Evolutionary conservation across 2,797 vertebrate species (phyloP).

Genomic region (Loris lydekkerianus): DNA sequence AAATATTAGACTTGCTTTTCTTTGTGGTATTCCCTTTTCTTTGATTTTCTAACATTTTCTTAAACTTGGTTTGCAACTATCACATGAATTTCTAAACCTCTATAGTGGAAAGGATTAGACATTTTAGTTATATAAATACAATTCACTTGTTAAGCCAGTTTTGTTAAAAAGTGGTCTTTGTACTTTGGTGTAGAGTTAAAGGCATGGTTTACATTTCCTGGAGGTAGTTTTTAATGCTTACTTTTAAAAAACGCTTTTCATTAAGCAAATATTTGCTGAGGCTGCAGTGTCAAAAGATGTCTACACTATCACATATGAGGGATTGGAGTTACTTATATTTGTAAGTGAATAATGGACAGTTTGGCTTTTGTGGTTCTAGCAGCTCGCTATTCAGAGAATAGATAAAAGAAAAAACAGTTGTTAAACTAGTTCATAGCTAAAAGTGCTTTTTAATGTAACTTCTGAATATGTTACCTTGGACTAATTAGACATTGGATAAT

Average conservation of each 20-base stretch:
- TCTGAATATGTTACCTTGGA: background rate
- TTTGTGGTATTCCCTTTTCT: slow-evolving; percentile 13
- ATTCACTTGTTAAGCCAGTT: slow-evolving; percentile 41
- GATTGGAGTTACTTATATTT: slow-evolving; percentile 55
- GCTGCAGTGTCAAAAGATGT: background rate
- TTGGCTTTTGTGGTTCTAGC: slow-evolving; percentile 47
- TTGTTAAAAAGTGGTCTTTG: slow-evolving; percentile 28
- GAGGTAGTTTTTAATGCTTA: slow-evolving; percentile 49
- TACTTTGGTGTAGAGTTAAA: slow-evolving; percentile 60
- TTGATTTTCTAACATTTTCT: slow-evolving; percentile 42
- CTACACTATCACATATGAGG: slow-evolving; percentile 21
- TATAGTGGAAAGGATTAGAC: slow-evolving; percentile 30
- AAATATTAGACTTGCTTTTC: slow-evolving; percentile 21
- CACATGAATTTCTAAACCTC: background rate
- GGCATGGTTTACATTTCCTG: slow-evolving; percentile 53
- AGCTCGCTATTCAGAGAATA: background rate
- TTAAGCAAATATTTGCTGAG: slow-evolving; percentile 64
- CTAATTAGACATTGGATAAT: background rate
- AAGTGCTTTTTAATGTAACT: slow-evolving; percentile 30
- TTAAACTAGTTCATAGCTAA: background rate
- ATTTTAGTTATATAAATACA: slow-evolving; percentile 35
- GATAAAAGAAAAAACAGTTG: slow-evolving; percentile 35
- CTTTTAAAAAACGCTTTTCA: slow-evolving; percentile 55
- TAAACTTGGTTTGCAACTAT: slow-evolving; percentile 41
- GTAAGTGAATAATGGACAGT: slow-evolving; percentile 32